Percentiles rank a stretch among this genome's conserved stretches.
Evolutionary conservation across 2,888 invertebrate genomes (phyloP).

Genomic region (Rosalia funebris): DNA sequence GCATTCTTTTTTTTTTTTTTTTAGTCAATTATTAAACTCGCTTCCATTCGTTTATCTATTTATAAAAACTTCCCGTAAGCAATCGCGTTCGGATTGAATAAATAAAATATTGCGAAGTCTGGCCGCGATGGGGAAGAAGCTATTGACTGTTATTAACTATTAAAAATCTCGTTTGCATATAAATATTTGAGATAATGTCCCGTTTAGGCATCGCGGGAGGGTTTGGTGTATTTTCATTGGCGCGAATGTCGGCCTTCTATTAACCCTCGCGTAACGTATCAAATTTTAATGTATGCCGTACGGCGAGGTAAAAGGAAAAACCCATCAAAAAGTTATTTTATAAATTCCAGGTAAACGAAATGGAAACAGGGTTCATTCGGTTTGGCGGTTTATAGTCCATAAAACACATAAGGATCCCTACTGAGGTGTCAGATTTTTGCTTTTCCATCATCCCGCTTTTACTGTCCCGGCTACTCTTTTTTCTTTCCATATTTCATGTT

Average conservation of each 20-base stretch:
- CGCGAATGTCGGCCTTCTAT: conserved; percentile 16
- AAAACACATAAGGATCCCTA: conserved; percentile 2
- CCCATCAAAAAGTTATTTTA: conserved; percentile 40
- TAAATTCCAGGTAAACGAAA: conserved; percentile 30
- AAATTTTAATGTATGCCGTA: conserved; percentile 40
- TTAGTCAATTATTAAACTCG: no score
- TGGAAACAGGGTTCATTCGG: conserved; percentile 37
- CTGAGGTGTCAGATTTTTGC: conserved; percentile 12
- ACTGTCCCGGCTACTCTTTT: not conserved
- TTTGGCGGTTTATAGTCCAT: conserved; percentile 12
- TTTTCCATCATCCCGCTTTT: not conserved
- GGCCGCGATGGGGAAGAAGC: not conserved
- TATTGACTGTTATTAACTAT: conserved; percentile 6
- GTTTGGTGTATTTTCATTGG: conserved; percentile 24
- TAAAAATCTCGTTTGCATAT: conserved; percentile 15
- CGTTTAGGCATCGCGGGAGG: conserved; percentile 21
- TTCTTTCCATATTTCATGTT: no score
- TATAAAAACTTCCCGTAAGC: no score
- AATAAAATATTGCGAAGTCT: conserved; percentile 3
- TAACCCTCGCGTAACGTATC: conserved; percentile 37
- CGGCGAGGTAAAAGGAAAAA: conserved; percentile 22
- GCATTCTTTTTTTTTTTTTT: no score
- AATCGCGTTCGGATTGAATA: not conserved
- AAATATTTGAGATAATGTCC: conserved; percentile 22
- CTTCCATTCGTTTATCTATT: no score